Base-by-base conservation (phyloP, 1,140 invertebrate genomes). In the Eulimnadia texana region DNA sequence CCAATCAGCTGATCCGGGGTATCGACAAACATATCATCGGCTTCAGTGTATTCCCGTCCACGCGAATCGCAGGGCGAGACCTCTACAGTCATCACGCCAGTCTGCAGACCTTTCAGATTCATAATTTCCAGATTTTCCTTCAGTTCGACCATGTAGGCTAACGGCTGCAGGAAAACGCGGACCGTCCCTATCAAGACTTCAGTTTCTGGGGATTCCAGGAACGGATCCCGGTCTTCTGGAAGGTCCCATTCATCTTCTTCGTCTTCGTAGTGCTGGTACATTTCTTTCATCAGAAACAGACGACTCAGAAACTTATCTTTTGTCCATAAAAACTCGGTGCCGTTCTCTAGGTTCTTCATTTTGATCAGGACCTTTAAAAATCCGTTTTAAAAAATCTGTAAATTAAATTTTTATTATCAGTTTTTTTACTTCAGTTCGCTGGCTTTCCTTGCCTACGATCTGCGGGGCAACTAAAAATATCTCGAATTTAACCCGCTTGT, bases 201-300 rank as follows among this genome's bases (percentile, higher is more conserved):
- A 3, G 73, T 72, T 59, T 80, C 74, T 9, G 73, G 67, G 60
- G 80, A 74, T 66, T 82, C 80, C 54, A 74, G 68, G 69, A 84
- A 84, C 29, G 82, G 82, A 71, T 84, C 81, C 59, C 76, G 70
- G 24, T 79, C 75, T 78, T 82, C 66, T 25, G 78, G 72, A 51
- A 78, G 27, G 55, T 81, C 74, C 75, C 76, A 76, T 25, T 79
- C 74, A 19, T 73, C 71, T 58, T 78, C 74, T 16, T 76, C 78
- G 50, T 80, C 77, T 64, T 76, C 71, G 65, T 77, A 80, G 61
- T 79, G 77, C 60, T 77, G 73, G 65, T 80, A 83, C 73, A 83
- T 79, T 67, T 82, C 80, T 67, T 80, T 77, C 78, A 83, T 83
- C n/a, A 77, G 67, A 65, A 76, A 80, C 61, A 82, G 75, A 23